Conservation (phyloP, 2,113 vertebrate species). For the Pedetes capensis region DNA sequence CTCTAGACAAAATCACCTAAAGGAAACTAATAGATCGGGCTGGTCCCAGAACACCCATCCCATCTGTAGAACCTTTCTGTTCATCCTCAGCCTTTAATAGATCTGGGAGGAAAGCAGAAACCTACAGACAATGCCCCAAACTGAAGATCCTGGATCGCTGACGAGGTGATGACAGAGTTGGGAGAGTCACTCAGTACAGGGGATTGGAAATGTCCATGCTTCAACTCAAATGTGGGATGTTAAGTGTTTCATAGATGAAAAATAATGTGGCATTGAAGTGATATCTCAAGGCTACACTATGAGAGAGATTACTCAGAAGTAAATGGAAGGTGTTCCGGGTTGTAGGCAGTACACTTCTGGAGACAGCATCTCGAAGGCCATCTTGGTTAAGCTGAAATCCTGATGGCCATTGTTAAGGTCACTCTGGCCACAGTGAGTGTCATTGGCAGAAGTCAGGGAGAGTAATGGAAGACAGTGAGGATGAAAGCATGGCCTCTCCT, state of each 20-base stretch:
- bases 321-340: neutral
- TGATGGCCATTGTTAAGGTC: neutral
- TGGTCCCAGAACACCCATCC: neutral
- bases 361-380: neutral
- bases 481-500: neutral
- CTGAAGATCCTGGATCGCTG: neutral
- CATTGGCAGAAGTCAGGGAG: neutral
- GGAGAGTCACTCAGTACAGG: neutral
- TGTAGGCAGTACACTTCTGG: neutral
- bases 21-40: neutral
- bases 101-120: neutral
- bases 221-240: neutral
- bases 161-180: neutral
- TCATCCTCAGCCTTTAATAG: neutral
- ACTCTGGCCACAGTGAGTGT: neutral
- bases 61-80: neutral
- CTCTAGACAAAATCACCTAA: slow-evolving; percentile 41
- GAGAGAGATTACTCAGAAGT: neutral
- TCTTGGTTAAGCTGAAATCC: neutral
- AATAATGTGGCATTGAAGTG: neutral
- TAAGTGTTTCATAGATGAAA: slow-evolving; percentile 17
- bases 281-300: neutral
- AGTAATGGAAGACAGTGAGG: neutral
- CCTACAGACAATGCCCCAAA: neutral
- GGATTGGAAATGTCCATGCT: neutral